Conservation (phyloP, 2,113 vertebrate genomes). For the Pyxicephalus adspersus region DNA sequence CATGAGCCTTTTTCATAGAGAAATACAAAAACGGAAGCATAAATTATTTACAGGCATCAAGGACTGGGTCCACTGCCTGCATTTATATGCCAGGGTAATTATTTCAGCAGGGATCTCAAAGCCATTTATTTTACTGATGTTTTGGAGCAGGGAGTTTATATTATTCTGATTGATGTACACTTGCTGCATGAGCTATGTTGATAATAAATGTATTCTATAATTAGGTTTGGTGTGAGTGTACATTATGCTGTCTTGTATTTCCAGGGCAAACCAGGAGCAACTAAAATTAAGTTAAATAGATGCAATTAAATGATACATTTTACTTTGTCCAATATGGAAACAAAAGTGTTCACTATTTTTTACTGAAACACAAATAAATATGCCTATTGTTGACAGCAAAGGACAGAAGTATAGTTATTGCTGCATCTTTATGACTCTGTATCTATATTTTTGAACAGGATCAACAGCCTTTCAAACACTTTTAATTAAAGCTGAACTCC, state of each 20-base stretch:
- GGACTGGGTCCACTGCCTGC: constrained; percentile 30
- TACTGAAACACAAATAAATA: too few species aligned
- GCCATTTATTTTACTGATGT: constrained; percentile 33
- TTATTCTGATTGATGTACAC: constrained; percentile 29
- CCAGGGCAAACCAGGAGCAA: not conserved
- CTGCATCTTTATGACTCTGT: too few species aligned
- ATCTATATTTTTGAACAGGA: too few species aligned
- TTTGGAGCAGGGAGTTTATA: constrained; percentile 5
- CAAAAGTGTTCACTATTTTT: too few species aligned
- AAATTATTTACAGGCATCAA: constrained; percentile 34
- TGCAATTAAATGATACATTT: too few species aligned
- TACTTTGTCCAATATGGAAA: too few species aligned
- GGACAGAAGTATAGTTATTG: too few species aligned
- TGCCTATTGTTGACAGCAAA: too few species aligned
- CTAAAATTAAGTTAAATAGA: too few species aligned
- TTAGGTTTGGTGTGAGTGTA: not conserved
- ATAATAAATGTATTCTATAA: constrained; percentile 10
- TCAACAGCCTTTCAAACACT: too few species aligned
- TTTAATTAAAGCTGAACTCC: too few species aligned
- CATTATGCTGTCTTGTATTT: not conserved
- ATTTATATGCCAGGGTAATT: constrained; percentile 38
- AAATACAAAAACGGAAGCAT: constrained; percentile 38
- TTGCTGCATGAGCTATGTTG: constrained; percentile 2
- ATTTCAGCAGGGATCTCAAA: constrained; percentile 28
- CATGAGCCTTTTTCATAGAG: constrained; percentile 9